Base-by-base conservation (phyloP, 2,888 invertebrate genomes). In the Drosophila infuscata region DNA sequence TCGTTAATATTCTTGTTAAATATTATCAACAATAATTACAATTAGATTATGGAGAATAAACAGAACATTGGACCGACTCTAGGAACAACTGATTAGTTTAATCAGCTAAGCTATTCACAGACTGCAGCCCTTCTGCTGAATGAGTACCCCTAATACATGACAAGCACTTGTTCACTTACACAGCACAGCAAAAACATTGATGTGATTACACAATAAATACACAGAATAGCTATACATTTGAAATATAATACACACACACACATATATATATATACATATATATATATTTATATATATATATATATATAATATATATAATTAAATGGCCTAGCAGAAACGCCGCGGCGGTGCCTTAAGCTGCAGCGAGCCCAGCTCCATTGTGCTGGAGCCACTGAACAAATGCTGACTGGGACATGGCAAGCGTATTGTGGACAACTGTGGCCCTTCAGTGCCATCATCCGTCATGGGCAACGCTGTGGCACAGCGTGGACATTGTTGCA, bases 301-400 rank as follows among this genome's bases (percentile, higher is more conserved):
- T 52, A 33, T 15, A 43, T 43, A 38, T 17, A 17, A 32, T 25
- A 51, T 51, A 51, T 48, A 15, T 1, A 66, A 64, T 60, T 68
- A 52, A 17, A 20, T 41, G n/a, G 36, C n/a, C 43, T 82, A 87
- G 69, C 78, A 90, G 87, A 93, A 93, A 64, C 91, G 91, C 62
- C 92, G 83, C 33, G 93, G 92, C 12, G 93, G 93, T 7, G 93
- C 92, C 79, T 93, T 93, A 1, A 93, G 82, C 74, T 92, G 91
- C 61, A 93, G 81, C 12, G 87, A 77, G 33, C 91, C 91, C 69
- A 91, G 78, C 41, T 91, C 88, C 30, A 73, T 41, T 7, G 51
- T 56, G 2, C 52, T 36, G 29, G 74, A 60, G 29, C 63, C 48
- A 12, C 70, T 68, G 11, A 79, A 52, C 41, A 77, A 65, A 53